Evolutionary conservation across 2,888 invertebrate genomes (phyloP).

Genomic region (Sisyra nigra): DNA sequence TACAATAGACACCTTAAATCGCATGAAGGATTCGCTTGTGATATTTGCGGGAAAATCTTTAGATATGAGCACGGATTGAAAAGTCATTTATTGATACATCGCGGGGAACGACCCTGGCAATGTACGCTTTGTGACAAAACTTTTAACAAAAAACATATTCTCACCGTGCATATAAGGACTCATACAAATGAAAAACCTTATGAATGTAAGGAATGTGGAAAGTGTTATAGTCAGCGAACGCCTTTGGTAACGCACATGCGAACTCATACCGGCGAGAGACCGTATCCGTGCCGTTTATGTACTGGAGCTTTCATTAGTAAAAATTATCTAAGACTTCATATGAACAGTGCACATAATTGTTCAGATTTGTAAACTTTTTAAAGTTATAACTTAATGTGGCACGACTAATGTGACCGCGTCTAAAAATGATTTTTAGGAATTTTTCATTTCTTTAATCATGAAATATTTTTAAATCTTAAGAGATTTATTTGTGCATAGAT

Average conservation of each 20-base stretch:
- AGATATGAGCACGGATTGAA: constrained; percentile 30
- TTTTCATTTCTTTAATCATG: no score
- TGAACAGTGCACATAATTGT: constrained; percentile 3
- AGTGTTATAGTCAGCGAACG: constrained; percentile 33
- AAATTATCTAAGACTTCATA: constrained; percentile 4
- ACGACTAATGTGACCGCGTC: no score
- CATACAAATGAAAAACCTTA: constrained; percentile 19
- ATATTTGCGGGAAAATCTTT: constrained; percentile 33
- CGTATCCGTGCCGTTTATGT: constrained; percentile 15
- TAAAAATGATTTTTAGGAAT: no score
- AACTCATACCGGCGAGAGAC: constrained; percentile 23
- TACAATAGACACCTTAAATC: constrained; percentile 14
- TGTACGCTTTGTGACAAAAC: constrained; percentile 30
- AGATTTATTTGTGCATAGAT: no score
- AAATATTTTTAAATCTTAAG: no score
- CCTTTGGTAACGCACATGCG: constrained; percentile 27
- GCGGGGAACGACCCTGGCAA: constrained; percentile 29
- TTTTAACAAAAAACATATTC: constrained; percentile 28
- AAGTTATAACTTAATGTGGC: no score
- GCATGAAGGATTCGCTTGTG: constrained; percentile 26
- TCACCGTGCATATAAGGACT: constrained; percentile 23
- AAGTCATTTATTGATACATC: constrained; percentile 29
- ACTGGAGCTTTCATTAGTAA: neutral
- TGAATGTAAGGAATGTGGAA: constrained; percentile 27
- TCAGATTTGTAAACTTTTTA: neutral